Evolutionary conservation across 2,113 vertebrate species (phyloP), one percentile per base, ranked within the genome.

Genomic region (Quiscalus mexicanus): DNA sequence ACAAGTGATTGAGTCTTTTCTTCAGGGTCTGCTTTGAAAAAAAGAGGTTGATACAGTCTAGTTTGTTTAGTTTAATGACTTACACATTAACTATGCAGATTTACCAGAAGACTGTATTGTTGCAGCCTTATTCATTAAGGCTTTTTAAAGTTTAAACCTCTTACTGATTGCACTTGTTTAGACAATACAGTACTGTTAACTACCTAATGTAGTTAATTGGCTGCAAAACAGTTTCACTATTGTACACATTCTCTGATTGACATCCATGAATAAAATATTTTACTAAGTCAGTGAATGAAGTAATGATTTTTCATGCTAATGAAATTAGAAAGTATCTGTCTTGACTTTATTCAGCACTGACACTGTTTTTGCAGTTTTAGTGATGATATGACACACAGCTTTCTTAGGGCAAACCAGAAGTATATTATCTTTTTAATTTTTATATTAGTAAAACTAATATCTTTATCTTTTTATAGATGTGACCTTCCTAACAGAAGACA

Each of bases 401-500:
- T 77, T 69, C 59, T 37, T 86, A 31, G 77, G 75, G 10, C 30
- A 70, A 87, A 50, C 59, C 23, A 45, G 13, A 60, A 76, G 17
- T 90, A 41, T 76, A 63, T 74, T 50, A 44, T 25, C 70, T 64
- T 92, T 73, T 91, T 44, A 42, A 59, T 93, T 59, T 79, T 50
- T 59, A 13, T 59, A 5, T 22, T 50, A 64, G 24, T 81, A 25
- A 70, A 87, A 71, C 37, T 15, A 65, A 24, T 91, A 33, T 30
- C 56, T 70, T 78, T 74, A 10, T 94, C 35, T 91, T 87, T 96
- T 91, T 97, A 35, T 97, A 99, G 99, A 99, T 98, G 98, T 99
- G 95, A 98, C 98, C 94, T 98, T 98, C 96, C 98, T 99, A 91
- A 99, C 99, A 20, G 99, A 99, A 96, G 99, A 99, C 50, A 98